A percentile compares a stretch with the other conserved stretches of the same genome.
These are phyloP conservation scores for Gymnoscelis rufifasciata DNA, from an alignment of 2,888 invertebrate genomes.

Conservation along the genomic window DNA sequence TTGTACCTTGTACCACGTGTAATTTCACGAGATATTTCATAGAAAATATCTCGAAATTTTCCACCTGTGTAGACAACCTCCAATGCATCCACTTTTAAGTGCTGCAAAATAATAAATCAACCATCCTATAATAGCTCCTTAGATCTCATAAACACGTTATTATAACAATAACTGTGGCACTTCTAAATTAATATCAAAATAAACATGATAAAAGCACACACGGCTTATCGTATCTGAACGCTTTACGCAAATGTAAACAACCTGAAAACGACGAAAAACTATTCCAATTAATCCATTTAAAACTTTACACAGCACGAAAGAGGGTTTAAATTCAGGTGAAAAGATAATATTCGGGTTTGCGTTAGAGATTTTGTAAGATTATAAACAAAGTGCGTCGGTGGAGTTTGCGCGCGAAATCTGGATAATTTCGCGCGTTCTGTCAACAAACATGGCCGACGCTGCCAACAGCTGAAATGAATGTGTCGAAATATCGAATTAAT, in stretches of 20 bases:
- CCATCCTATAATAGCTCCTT: slow-evolving; percentile 30
- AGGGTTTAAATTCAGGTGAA: slow-evolving; percentile 43
- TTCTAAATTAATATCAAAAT: slow-evolving; percentile 48
- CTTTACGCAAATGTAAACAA: slow-evolving; percentile 42
- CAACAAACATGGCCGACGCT: slow-evolving; percentile 57
- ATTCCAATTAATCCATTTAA: slow-evolving; percentile 14
- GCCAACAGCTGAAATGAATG: slow-evolving; percentile 42
- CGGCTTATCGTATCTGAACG: slow-evolving; percentile 36
- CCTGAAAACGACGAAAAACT: slow-evolving; percentile 14
- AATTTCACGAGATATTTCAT: neutral
- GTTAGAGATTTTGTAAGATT: slow-evolving; percentile 41
- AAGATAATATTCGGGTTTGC: slow-evolving; percentile 37
- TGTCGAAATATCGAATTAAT: slow-evolving; percentile 54
- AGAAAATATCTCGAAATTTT: slow-evolving; percentile 3
- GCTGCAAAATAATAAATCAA: slow-evolving; percentile 28
- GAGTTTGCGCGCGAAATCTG: slow-evolving; percentile 62
- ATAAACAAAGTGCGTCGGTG: slow-evolving; percentile 50
- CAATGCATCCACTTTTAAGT: slow-evolving; percentile 23
- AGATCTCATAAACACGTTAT: slow-evolving; percentile 41
- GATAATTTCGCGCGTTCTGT: slow-evolving; percentile 66
- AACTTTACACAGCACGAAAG: slow-evolving; percentile 36
- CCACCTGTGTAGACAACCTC: slow-evolving; percentile 11
- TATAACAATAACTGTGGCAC: slow-evolving; percentile 42
- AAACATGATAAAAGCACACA: slow-evolving; percentile 40
- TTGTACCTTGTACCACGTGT: too few species aligned